These are phyloP conservation scores for Arctocebus calabarensis DNA, from an alignment of 2,797 vertebrate genomes.

Conservation along the genomic window DNA sequence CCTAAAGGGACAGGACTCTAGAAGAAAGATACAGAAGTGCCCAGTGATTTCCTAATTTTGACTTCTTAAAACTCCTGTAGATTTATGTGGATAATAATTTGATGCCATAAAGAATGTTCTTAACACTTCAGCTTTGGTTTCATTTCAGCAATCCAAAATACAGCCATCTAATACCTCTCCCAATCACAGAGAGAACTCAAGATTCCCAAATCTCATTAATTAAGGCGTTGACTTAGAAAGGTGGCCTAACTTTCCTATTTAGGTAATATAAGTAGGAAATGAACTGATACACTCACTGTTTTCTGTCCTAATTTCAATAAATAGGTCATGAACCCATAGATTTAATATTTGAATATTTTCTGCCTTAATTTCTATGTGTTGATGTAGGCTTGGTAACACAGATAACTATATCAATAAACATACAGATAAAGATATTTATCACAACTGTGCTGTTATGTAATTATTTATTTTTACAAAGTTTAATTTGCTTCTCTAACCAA, in stretches of 20 bases:
- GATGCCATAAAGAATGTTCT: not conserved
- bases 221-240: conserved; percentile 6
- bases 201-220: conserved; percentile 17
- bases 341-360: not conserved
- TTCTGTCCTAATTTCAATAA: not conserved
- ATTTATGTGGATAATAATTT: conserved; percentile 31
- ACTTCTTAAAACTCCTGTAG: conserved; percentile 15
- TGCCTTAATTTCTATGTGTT: not conserved
- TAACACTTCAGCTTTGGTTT: conserved; percentile 22
- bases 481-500: conserved; percentile 21
- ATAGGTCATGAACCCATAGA: not conserved
- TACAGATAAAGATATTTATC: not conserved
- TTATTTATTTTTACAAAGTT: conserved; percentile 14
- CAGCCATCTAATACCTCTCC: not conserved
- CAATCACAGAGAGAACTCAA: not conserved
- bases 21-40: not conserved
- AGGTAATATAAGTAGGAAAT: not conserved
- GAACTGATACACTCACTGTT: not conserved
- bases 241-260: not conserved
- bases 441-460: not conserved
- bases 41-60: not conserved
- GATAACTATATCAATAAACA: not conserved
- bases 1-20: not conserved
- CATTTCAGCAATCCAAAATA: conserved; percentile 57
- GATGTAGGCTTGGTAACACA: not conserved